phyloP scores from a whole-genome alignment of 92 coral and sea anemone genomes.

The Plumapathes pennacea region DNA sequence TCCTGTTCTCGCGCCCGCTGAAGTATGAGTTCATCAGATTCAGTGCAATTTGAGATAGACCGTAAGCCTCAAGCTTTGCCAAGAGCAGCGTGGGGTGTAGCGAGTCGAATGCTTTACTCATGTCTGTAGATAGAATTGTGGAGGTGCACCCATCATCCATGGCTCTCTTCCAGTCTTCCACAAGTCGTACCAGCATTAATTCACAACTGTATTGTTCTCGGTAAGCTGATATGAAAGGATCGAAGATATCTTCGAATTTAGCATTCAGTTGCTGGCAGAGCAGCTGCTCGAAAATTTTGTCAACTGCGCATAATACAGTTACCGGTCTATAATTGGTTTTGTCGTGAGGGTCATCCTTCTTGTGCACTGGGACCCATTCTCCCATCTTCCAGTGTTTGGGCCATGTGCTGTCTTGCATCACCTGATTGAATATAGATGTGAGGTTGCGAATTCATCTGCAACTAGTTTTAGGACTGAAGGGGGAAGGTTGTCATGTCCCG shows the following conservation, averaged over 20 bases:
- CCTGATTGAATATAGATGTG: too few relatives aligned
- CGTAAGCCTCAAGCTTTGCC: slow-evolving; percentile 55
- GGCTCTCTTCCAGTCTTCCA: slow-evolving; percentile 43
- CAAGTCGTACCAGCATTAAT: slow-evolving; percentile 22
- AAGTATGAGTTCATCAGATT: slow-evolving; percentile 38
- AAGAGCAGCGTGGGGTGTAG: slow-evolving; percentile 34
- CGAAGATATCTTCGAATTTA: slow-evolving; percentile 9
- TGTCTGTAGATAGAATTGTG: slow-evolving; percentile 26
- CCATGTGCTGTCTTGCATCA: too few relatives aligned
- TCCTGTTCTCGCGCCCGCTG: slow-evolving; percentile 28
- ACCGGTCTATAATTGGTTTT: slow-evolving; percentile 32
- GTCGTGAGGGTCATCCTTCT: slow-evolving; percentile 29
- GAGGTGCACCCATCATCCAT: slow-evolving; percentile 17
- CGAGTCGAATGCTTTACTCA: slow-evolving; percentile 63
- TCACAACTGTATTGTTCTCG: slow-evolving; percentile 38
- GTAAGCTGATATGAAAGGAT: slow-evolving; percentile 37
- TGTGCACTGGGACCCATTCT: slow-evolving; percentile 35
- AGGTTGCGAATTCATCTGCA: too few relatives aligned
- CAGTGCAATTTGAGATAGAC: slow-evolving; percentile 6
- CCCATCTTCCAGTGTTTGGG: too few relatives aligned
- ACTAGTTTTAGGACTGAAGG: too few relatives aligned
- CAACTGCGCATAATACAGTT: slow-evolving; percentile 17
- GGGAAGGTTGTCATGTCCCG: too few relatives aligned
- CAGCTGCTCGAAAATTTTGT: slow-evolving; percentile 28
- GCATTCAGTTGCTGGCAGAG: slow-evolving; percentile 1